Conservation (phyloP, 2,888 invertebrate genomes). For the Phyto melanocephala region DNA sequence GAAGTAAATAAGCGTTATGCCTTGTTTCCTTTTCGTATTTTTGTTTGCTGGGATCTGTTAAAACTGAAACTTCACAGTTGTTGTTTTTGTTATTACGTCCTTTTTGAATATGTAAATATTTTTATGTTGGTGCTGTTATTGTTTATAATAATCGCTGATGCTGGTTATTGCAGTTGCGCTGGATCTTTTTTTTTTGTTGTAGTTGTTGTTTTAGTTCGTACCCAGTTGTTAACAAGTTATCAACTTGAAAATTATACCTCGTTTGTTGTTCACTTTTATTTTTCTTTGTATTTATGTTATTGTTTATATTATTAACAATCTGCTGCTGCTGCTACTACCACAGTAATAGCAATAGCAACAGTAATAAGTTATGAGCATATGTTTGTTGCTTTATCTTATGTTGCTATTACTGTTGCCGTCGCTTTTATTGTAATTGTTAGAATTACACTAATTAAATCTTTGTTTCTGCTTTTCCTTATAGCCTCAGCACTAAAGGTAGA, state of each 20-base stretch:
- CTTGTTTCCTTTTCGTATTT: too few relatives aligned
- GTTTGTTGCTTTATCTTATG: neutral
- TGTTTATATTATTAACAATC: conserved; percentile 42
- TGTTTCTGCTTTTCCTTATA: neutral
- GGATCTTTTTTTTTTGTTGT: conserved; percentile 37
- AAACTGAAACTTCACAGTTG: too few relatives aligned
- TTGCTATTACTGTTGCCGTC: conserved; percentile 33
- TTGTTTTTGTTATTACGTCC: conserved; percentile 5
- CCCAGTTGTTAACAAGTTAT: conserved; percentile 64
- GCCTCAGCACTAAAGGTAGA: too few relatives aligned
- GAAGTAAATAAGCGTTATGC: too few relatives aligned
- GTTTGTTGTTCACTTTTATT: conserved; percentile 61
- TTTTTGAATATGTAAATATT: conserved; percentile 33
- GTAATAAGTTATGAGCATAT: conserved; percentile 46
- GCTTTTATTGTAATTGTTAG: conserved; percentile 54
- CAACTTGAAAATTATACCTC: conserved; percentile 65
- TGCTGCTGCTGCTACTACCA: neutral
- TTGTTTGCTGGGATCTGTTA: conserved; percentile 26
- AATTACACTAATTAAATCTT: conserved; percentile 40
- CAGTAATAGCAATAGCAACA: conserved; percentile 4
- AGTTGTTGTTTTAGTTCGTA: conserved; percentile 44
- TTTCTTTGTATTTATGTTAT: conserved; percentile 41
- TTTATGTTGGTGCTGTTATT: conserved; percentile 41
- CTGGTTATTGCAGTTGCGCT: conserved; percentile 25
- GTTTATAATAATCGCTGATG: neutral